Base-by-base conservation (phyloP, 2,113 vertebrate genomes). In the Eublepharis macularius region DNA sequence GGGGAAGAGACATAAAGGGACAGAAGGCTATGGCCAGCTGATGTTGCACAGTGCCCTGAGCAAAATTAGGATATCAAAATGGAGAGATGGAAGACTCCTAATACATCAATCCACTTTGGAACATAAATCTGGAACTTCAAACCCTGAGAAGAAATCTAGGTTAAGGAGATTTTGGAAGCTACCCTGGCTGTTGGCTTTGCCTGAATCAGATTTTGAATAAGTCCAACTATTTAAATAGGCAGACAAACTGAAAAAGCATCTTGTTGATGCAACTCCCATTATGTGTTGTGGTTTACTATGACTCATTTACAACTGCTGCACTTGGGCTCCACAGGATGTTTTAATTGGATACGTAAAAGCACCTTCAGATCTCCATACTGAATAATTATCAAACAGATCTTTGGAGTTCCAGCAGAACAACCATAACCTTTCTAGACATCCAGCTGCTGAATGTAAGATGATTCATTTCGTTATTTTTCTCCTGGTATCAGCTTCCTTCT, bases 381-480 rank as follows among this genome's bases (percentile, higher is more conserved):
- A 85, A 39, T 24, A 86, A 41, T 86, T 85, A 72, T 87, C 86
- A 89, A 90, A 36, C 17, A 60, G 4, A 24, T 19, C 26, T 36
- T 6, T 32, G 86, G 83, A 86, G 79, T 16, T 80, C 63, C 77
- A 41, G 72, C 24, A 72, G 24, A n/a, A 87, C 92, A 63, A 88
- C 34, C 2, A 91, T 70, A 90, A 89, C n/a, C 80, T 75, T 87
- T 76, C 60, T 45, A 87, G 43, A 68, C 76, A 43, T 54, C 84
- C 11, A 8, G 74, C 79, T 86, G 29, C 32, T 85, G 60, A 87
- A 89, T 87, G 87, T 17, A 63, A 74, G 80, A 68, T 85, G 79
- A 83, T 81, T 82, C 70, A 75, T 85, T n/a, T 92, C 87, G 10
- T 45, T 1, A 13, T 24, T 83, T 84, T 16, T 68, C 65, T 12